Evolutionary conservation across 2,113 vertebrate species (phyloP), one percentile per base, ranked within the genome.

Genomic region (Promerops cafer): DNA sequence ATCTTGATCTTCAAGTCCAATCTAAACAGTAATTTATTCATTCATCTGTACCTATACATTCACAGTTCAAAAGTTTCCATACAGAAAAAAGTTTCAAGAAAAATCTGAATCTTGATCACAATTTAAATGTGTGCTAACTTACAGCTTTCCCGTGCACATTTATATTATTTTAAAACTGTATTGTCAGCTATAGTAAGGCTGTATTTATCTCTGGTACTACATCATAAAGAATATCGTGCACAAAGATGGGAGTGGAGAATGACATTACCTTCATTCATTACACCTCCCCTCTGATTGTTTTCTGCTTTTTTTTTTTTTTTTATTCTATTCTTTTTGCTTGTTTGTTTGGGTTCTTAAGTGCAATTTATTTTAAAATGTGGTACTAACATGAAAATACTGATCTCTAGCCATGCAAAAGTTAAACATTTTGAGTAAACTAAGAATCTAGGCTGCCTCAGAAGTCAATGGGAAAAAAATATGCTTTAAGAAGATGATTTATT

Each of bases 201-300:
- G 2, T 40, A 44, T 80, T 90, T 92, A 66, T 18, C 5, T 44
- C 14, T 72, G 12, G 1, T 40, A 14, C 6, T 16, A 35, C 17
- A 44, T 45, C 7, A 13, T 23, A 54, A 66, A 78, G 31, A 65
- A 16, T 30, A 37, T 1, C 0, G 0, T 37, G 22, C 6, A 31
- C 6, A 16, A 65, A 47, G 6, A 57, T 40, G 1, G n/a, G 22
- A 86, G 54, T 18, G 11, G 18, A 78, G 17, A 76, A 2, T 0
- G 0, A 5, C 8, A 49, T 37, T 63, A n/a, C 10, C 7, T 21
- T 42, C n/a, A n/a, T n/a, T n/a, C n/a, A 20, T 53, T 24, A 5
- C 30, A 42, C 31, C 9, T 56, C 22, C 24, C 70, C 5, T 68
- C 13, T 40, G 10, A 12, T 16, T 53, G 6, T 37, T 87, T 92